phyloP scores from a whole-genome alignment of 2,113 vertebrate genomes.

The Turnix velox region DNA sequence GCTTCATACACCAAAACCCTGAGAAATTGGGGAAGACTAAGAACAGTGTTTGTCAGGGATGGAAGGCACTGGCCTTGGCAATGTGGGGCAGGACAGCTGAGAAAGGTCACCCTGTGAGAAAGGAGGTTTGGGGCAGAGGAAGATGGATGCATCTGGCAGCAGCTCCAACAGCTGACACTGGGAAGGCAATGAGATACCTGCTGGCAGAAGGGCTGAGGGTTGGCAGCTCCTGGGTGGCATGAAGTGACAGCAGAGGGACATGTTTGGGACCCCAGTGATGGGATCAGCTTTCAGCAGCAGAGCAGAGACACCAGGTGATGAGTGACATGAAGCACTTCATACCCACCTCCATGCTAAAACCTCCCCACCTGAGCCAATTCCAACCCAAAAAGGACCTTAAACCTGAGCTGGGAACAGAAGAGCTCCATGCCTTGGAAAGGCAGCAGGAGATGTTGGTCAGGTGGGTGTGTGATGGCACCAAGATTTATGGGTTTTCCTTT shows the following conservation, averaged over 20 bases:
- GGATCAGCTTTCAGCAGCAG: neutral
- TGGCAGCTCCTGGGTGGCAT: neutral
- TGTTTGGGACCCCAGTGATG: neutral
- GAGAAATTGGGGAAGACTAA: rapidly evolving
- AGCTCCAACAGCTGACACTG: neutral
- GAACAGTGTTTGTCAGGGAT: rapidly evolving
- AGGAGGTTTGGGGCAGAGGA: neutral
- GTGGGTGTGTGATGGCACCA: rapidly evolving
- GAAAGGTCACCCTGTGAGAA: neutral
- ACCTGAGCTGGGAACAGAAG: rapidly evolving
- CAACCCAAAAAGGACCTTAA: rapidly evolving
- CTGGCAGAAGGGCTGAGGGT: neutral
- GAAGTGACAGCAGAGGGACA: neutral
- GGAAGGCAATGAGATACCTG: neutral
- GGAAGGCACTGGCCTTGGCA: neutral
- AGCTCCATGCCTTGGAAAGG: rapidly evolving
- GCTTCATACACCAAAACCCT: neutral
- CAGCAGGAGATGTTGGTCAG: neutral
- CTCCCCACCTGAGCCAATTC: neutral
- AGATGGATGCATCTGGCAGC: rapidly evolving
- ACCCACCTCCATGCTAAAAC: neutral
- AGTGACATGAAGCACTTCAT: neutral
- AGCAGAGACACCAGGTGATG: neutral
- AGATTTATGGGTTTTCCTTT: neutral
- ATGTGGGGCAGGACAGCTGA: rapidly evolving